Evolutionary conservation across 2,888 invertebrate genomes (phyloP).

Genomic region (Melinopterus prodromus): DNA sequence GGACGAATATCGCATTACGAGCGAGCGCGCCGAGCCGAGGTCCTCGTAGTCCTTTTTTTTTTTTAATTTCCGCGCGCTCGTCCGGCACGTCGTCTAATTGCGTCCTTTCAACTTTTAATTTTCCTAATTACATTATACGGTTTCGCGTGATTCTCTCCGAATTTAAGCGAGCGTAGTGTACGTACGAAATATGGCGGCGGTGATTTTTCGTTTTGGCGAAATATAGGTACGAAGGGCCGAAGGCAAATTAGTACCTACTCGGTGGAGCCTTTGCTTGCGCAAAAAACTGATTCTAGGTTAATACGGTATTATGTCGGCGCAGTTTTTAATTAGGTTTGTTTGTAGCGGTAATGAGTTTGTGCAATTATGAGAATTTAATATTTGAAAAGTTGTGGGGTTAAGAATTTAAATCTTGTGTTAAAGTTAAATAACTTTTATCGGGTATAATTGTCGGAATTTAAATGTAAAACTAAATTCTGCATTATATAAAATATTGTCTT

Average conservation of each 20-base stretch:
- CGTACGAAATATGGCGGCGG: slow-evolving; percentile 7
- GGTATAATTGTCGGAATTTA: too few relatives aligned
- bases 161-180: slow-evolving; percentile 16
- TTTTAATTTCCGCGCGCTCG: slow-evolving; percentile 14
- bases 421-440: too few relatives aligned
- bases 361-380: neutral
- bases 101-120: slow-evolving; percentile 25
- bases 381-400: too few relatives aligned
- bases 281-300: slow-evolving; percentile 10
- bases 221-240: neutral
- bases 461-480: too few relatives aligned
- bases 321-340: slow-evolving; percentile 10
- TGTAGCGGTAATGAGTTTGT: neutral
- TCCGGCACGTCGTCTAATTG: slow-evolving; percentile 15
- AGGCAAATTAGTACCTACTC: slow-evolving; percentile 14
- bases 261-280: neutral
- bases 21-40: neutral
- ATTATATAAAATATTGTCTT: too few relatives aligned
- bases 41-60: neutral
- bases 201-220: neutral
- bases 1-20: slow-evolving; percentile 24
- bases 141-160: slow-evolving; percentile 6
- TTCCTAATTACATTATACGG: slow-evolving; percentile 16
- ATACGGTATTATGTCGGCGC: slow-evolving; percentile 15
- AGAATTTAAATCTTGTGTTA: too few relatives aligned